phyloP scores from a whole-genome alignment of 2,888 invertebrate species.

The Limnephilus rhombicus region DNA sequence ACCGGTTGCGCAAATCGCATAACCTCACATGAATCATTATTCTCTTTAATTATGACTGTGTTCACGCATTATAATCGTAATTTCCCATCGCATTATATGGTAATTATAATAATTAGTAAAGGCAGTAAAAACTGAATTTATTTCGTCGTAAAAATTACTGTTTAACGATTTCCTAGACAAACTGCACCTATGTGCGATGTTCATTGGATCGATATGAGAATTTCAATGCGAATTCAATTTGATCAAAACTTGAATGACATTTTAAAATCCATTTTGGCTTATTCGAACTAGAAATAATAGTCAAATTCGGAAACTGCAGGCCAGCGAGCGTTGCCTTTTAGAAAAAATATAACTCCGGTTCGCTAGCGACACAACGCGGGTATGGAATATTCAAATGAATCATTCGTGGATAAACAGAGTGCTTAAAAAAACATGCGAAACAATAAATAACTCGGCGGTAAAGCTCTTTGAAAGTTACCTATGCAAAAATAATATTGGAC shows the following conservation, averaged over 20 bases:
- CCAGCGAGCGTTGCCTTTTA: neutral
- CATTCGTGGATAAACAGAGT: neutral
- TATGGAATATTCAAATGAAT: neutral
- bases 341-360: neutral
- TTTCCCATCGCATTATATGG: neutral
- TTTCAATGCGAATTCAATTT: neutral
- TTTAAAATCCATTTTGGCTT: neutral
- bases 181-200: neutral
- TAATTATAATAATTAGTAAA: neutral
- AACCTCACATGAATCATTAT: slow-evolving; percentile 31
- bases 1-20: slow-evolving; percentile 7
- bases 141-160: neutral
- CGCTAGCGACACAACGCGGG: neutral
- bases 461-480: neutral
- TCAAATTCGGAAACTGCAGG: neutral
- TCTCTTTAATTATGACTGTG: neutral
- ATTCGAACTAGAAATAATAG: neutral
- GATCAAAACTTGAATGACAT: neutral
- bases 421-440: neutral
- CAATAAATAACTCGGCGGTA: neutral
- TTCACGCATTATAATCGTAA: slow-evolving; percentile 12
- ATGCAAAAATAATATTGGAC: neutral
- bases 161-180: neutral
- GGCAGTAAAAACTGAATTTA: neutral
- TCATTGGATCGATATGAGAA: neutral